Evolutionary conservation across 2,797 vertebrate genomes (phyloP), one percentile per base, ranked within the genome.

Genomic region (Macropodus opercularis): DNA sequence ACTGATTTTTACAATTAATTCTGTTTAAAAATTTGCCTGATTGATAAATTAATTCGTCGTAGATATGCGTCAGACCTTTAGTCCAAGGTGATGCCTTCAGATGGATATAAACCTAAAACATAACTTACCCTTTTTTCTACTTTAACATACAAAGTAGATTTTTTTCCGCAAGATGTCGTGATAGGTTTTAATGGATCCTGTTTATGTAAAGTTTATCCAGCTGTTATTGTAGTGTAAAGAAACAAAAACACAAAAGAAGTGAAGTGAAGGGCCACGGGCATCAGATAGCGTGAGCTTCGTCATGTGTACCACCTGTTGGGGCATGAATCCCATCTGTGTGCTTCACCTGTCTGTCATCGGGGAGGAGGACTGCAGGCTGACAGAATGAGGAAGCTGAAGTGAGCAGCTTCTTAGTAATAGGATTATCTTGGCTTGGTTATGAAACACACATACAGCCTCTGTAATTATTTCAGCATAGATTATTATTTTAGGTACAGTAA

Each of bases 291-390:
- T 44, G 43, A 52, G 41, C 53, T 44, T 52, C 24, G 40, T 36
- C 18, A 50, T 26, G 39, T 57, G 43, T 8, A 46, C 47, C 44
- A 70, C 62, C 60, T 61, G 78, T 51, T 59, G 24, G 62, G 54
- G 69, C 73, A 29, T 55, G 70, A 15, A 17, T 53, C 52, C 59
- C 68, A 52, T 72, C 65, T 78, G 60, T 69, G 51, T 50, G 53
- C 51, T 49, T 83, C 60, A 51, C 15, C 36, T 43, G 58, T 79
- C 69, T 76, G 59, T 70, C 79, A 71, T 52, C 52, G 46, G 14
- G 4, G 64, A 54, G 39, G 52, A 23, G 29, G 21, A 11, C 53
- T 34, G 40, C 58, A 44, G 57, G 44, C 34, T 56, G 31, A 61
- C 50, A 24, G 11, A 1, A 29, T 34, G 55, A 63, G 59, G 62